Percentiles rank a stretch among this genome's conserved stretches.
phyloP scores from a whole-genome alignment of 2,113 vertebrate species.

The Catharus minimus region DNA sequence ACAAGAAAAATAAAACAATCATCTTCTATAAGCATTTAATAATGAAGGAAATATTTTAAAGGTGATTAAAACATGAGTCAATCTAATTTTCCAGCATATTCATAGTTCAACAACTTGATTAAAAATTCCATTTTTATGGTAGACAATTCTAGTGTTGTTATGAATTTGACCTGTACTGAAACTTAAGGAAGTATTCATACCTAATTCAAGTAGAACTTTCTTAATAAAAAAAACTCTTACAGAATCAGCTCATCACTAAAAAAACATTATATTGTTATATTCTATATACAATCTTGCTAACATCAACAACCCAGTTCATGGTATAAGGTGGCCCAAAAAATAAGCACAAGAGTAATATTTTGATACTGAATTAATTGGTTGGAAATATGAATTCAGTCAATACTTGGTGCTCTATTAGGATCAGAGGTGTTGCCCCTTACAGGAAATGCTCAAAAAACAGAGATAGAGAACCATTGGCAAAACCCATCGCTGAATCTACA shows the following conservation, averaged over 20 bases:
- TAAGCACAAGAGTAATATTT: neutral
- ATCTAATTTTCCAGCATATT: neutral
- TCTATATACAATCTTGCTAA: neutral
- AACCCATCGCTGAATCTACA: neutral
- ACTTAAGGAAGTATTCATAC: neutral
- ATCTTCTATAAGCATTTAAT: neutral
- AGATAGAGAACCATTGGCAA: neutral
- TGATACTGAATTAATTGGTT: neutral
- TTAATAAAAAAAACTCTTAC: neutral
- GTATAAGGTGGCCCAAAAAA: neutral
- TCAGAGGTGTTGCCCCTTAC: neutral
- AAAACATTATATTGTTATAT: neutral
- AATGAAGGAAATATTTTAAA: neutral
- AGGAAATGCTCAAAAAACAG: neutral
- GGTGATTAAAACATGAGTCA: neutral
- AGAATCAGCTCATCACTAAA: neutral
- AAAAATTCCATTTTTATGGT: neutral
- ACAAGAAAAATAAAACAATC: neutral
- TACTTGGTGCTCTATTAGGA: neutral
- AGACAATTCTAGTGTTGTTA: neutral
- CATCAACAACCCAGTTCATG: neutral
- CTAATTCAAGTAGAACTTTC: neutral
- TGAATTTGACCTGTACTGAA: neutral
- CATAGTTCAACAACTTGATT: neutral
- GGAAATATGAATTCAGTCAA: neutral